Evolutionary conservation across 2,888 invertebrate genomes (phyloP), one percentile per base, ranked within the genome.

Genomic region (Boloria euphrosyne): DNA sequence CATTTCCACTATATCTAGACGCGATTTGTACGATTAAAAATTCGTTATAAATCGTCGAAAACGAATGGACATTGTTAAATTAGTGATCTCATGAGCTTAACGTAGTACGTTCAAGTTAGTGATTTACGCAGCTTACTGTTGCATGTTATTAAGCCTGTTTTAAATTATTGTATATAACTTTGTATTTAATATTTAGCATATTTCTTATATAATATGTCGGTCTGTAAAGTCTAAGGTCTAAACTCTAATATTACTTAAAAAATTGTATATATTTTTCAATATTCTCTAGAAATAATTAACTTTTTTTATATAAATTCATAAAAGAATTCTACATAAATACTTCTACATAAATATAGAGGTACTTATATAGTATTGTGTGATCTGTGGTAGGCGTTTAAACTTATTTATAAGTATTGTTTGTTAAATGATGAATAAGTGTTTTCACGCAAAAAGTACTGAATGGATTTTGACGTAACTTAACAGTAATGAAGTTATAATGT

Each of bases 1-100:
- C 47, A 78, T 89, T 65, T 90, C 90, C 38, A 88, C 89, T 46
- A 83, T 90, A 70, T 88, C 90, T 10, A 84, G 83, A 68, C 82
- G 82, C 65, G 90, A 92, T 70, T 62, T 78, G 44, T 78, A 78
- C 54, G 75, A 76, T 66, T 76, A 61, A 74, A 62, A 62, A 60
- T 63, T 44, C 16, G 27, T 55, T 31, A 10, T 38, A 59, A 58
- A 44, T 17, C 60, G 57, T 54, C 22, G 31, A 62, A 58, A 52
- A 18, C 27, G 50, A 65, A 65, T 31, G 60, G 65, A 70, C 61
- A 51, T 55, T 71, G 54, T 57, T 75, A 74, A 78, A 77, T 70
- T 71, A 77, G 78, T 81, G 81, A 86, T 82, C 80, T 83, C 78
- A 82, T 73, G 85, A 85, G 86, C 83, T 86, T 85, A 74, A 58